Percentiles rank a stretch among this genome's conserved stretches.
Evolutionary conservation across 1,140 invertebrate species (phyloP).

Genomic region (Pogonus chalceus): DNA sequence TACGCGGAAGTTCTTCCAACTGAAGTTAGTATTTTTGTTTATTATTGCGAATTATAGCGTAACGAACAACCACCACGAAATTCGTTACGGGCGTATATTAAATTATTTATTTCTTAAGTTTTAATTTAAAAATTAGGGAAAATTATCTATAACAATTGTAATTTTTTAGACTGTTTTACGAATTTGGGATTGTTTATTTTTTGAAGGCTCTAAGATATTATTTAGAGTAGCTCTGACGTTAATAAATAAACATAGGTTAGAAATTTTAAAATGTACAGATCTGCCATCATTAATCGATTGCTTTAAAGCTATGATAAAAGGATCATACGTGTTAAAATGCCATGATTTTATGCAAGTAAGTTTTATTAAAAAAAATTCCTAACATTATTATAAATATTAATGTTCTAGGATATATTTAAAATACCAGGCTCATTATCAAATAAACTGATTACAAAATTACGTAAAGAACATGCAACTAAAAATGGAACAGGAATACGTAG

Average conservation of each 20-base stretch:
- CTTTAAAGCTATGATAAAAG: slow-evolving; percentile 67
- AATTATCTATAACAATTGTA: not conserved
- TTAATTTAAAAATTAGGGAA: slow-evolving; percentile 11
- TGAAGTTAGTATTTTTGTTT: slow-evolving; percentile 47
- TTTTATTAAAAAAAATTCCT: slow-evolving; percentile 13
- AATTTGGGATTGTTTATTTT: slow-evolving; percentile 92
- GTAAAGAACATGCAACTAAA: slow-evolving; percentile 36
- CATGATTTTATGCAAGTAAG: slow-evolving; percentile 76
- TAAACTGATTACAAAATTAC: slow-evolving; percentile 49
- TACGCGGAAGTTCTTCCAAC: slow-evolving; percentile 85
- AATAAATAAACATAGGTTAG: slow-evolving; percentile 59
- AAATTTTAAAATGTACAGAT: slow-evolving; percentile 62
- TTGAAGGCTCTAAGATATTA: slow-evolving; percentile 75
- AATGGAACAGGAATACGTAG: not conserved
- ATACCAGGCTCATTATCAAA: slow-evolving; percentile 62
- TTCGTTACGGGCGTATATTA: too few relatives aligned
- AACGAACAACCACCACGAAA: too few relatives aligned
- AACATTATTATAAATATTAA: slow-evolving; percentile 17
- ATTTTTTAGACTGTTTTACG: slow-evolving; percentile 65
- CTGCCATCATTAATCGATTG: slow-evolving; percentile 62
- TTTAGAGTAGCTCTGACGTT: slow-evolving; percentile 79
- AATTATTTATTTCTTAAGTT: slow-evolving; percentile 6
- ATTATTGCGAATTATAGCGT: too few relatives aligned
- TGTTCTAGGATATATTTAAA: slow-evolving; percentile 65
- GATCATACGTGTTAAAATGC: slow-evolving; percentile 62